Evolutionary conservation across 1,140 invertebrate genomes (phyloP).

Genomic region (Riptortus pedestris): DNA sequence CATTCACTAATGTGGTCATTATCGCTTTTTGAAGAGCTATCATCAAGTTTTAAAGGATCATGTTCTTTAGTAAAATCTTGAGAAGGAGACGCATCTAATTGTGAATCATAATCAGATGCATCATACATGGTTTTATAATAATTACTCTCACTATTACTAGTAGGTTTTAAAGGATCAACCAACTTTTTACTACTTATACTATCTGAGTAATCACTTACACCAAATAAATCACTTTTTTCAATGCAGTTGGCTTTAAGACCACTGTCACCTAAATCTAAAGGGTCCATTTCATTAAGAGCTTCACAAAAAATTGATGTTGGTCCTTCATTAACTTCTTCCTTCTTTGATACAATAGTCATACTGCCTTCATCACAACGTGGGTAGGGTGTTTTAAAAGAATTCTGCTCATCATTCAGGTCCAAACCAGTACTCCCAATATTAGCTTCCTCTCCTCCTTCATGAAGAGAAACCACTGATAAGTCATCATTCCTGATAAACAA

Average conservation of each 20-base stretch:
- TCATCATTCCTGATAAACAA: not conserved
- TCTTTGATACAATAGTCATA: not conserved
- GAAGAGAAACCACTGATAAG: not conserved
- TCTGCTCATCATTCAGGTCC: not conserved
- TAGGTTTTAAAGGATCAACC: too few species aligned
- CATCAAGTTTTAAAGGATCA: constrained; percentile 8
- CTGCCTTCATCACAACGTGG: not conserved
- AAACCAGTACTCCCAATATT: not conserved
- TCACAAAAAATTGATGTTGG: not conserved
- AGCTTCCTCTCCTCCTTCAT: not conserved
- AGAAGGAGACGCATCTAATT: not conserved
- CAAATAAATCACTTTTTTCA: not conserved
- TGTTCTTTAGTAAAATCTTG: constrained; percentile 2
- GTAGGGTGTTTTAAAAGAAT: not conserved
- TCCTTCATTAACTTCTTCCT: not conserved
- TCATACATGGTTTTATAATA: not conserved
- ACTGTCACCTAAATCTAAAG: not conserved
- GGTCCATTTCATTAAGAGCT: not conserved
- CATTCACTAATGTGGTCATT: constrained; percentile 9
- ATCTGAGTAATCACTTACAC: not conserved
- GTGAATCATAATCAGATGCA: not conserved
- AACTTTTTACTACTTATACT: too few species aligned
- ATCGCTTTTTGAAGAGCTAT: constrained; percentile 7
- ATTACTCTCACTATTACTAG: not conserved
- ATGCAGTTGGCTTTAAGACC: not conserved